Conservation (phyloP, 2,888 invertebrate species). For the Linnaemya vulpina region DNA sequence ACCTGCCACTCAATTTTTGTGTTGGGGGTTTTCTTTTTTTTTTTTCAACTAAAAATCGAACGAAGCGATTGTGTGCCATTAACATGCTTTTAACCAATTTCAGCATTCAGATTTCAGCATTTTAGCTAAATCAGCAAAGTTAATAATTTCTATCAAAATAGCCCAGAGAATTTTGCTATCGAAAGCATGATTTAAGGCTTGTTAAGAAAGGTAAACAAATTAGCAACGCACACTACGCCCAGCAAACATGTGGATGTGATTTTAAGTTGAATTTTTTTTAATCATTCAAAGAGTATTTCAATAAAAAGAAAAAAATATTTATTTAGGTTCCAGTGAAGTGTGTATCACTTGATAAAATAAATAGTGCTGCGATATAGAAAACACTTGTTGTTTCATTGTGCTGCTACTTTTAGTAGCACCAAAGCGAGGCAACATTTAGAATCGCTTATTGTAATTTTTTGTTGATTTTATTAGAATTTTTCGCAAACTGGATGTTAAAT, state of each 20-base stretch:
- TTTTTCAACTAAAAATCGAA: constrained; percentile 2
- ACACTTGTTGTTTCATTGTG: too few relatives aligned
- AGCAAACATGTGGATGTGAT: background rate
- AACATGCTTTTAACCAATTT: constrained; percentile 39
- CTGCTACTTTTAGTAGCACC: too few relatives aligned
- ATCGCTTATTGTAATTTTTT: too few relatives aligned
- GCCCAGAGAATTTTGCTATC: constrained; percentile 11
- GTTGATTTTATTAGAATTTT: too few relatives aligned
- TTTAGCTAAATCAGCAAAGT: constrained; percentile 57
- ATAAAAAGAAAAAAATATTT: too few relatives aligned
- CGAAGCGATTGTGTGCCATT: background rate
- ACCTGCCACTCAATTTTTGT: background rate
- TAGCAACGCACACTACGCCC: background rate
- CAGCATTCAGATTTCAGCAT: constrained; percentile 14
- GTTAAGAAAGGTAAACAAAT: constrained; percentile 28
- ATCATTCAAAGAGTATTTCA: too few relatives aligned
- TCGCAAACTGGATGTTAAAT: too few relatives aligned
- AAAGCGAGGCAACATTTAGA: too few relatives aligned
- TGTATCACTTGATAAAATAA: too few relatives aligned
- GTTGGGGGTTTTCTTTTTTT: background rate
- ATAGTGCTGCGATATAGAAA: too few relatives aligned
- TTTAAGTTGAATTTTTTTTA: background rate
- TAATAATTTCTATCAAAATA: constrained; percentile 37
- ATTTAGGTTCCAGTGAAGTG: too few relatives aligned
- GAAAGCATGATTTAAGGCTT: constrained; percentile 20